Evolutionary conservation across 2,888 invertebrate species (phyloP).

Genomic region (Tuta absoluta): DNA sequence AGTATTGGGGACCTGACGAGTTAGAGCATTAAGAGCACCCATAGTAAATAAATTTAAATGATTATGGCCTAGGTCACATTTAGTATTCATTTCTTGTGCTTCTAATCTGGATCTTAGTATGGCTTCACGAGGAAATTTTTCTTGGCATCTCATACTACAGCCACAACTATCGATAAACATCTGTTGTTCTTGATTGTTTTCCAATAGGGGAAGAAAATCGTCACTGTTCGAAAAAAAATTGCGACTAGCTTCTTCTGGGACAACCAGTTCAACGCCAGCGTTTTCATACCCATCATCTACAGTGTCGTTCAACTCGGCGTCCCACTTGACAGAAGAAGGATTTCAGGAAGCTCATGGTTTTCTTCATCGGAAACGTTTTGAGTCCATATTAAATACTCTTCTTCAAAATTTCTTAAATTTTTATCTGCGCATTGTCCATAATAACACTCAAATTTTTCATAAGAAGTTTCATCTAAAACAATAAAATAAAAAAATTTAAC

Average conservation of each 20-base stretch:
- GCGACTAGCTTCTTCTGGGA: not conserved
- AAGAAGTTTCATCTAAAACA: not conserved
- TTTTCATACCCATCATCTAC: not conserved
- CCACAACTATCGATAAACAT: not conserved
- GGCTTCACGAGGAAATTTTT: slow-evolving; percentile 4
- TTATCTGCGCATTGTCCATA: not conserved
- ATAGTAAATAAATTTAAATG: slow-evolving; percentile 8
- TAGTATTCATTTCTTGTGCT: slow-evolving; percentile 2
- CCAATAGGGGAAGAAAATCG: slow-evolving; percentile 1
- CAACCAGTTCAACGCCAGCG: not conserved
- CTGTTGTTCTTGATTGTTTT: not conserved
- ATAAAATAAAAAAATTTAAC: slow-evolving; percentile 21
- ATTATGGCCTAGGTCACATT: slow-evolving; percentile 10
- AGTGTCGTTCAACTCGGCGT: too few species aligned
- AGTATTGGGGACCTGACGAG: not conserved
- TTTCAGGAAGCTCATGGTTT: not conserved
- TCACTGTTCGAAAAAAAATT: not conserved
- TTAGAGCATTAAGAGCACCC: slow-evolving; percentile 5
- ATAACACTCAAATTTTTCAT: not conserved
- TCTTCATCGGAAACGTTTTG: not conserved
- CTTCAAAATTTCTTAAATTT: not conserved
- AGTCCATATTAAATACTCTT: not conserved
- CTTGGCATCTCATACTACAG: slow-evolving; percentile 1
- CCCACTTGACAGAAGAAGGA: too few species aligned
- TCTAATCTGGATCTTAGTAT: slow-evolving; percentile 4